A percentile compares a stretch with the other conserved stretches of the same genome.
Evolutionary conservation across 2,888 invertebrate species (phyloP).

Genomic region (Chloroclystis v-ata): DNA sequence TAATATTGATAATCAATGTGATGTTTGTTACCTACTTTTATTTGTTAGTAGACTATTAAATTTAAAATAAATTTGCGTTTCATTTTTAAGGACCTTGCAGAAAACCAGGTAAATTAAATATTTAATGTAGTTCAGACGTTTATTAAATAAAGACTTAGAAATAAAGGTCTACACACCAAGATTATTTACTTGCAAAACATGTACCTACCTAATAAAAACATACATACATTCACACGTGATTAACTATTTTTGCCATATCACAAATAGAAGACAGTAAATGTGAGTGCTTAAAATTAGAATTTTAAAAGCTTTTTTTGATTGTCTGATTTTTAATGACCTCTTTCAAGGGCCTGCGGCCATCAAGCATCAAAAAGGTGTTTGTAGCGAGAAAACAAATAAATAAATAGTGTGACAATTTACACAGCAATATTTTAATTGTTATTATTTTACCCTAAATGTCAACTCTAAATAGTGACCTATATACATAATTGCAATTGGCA

Average conservation of each 20-base stretch:
- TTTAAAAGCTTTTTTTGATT: too few relatives aligned
- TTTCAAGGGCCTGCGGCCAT: too few relatives aligned
- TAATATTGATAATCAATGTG: slow-evolving; percentile 16
- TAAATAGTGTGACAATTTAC: too few relatives aligned
- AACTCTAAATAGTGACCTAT: too few relatives aligned
- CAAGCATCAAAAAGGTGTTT: too few relatives aligned
- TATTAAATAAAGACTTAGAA: slow-evolving; percentile 14
- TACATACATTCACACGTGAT: not conserved
- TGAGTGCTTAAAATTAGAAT: too few relatives aligned
- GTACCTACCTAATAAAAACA: not conserved
- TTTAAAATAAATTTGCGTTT: slow-evolving; percentile 13
- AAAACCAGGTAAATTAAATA: slow-evolving; percentile 4
- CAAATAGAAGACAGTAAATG: not conserved
- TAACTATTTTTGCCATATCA: slow-evolving; percentile 7
- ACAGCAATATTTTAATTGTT: too few relatives aligned
- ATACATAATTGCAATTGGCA: too few relatives aligned
- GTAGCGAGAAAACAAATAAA: too few relatives aligned
- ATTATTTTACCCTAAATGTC: too few relatives aligned
- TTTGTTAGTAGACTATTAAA: slow-evolving; percentile 15
- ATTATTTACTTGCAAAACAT: slow-evolving; percentile 1
- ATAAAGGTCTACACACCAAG: slow-evolving; percentile 6
- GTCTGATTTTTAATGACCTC: too few relatives aligned
- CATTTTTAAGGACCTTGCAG: too few relatives aligned
- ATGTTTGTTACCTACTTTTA: slow-evolving; percentile 15
- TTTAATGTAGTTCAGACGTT: slow-evolving; percentile 7